Evolutionary conservation across 2,797 vertebrate species (phyloP).

Genomic region (Pelochelys cantorii): DNA sequence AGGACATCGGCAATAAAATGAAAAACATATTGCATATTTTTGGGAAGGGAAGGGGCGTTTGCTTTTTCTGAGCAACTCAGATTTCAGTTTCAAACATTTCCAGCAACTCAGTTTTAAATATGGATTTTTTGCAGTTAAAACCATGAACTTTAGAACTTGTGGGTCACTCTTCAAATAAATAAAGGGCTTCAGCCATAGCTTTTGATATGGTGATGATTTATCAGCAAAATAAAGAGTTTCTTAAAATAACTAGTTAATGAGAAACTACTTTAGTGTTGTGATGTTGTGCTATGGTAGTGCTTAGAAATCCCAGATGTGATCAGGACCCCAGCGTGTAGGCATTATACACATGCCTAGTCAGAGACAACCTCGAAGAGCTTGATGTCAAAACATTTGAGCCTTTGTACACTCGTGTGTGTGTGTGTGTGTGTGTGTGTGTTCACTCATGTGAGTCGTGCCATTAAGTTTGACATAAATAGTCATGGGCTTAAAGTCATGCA

Average conservation of each 20-base stretch:
- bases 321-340: not conserved
- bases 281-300: not conserved
- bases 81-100: not conserved
- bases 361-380: not conserved
- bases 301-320: not conserved
- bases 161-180: not conserved
- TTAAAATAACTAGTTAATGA: not conserved
- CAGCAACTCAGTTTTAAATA: not conserved
- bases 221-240: not conserved
- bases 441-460: not conserved
- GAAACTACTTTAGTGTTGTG: not conserved
- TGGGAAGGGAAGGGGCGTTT: rapidly evolving
- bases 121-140: not conserved
- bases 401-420: not conserved
- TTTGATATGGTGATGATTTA: not conserved
- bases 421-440: not conserved
- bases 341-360: not conserved
- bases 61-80: not conserved
- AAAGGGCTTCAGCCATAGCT: not conserved
- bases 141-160: not conserved
- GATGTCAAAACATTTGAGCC: not conserved
- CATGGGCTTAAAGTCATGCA: not conserved
- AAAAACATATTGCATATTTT: not conserved
- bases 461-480: not conserved
- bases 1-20: not conserved